Conservation (phyloP, 2,113 vertebrate genomes). For the Sander vitreus region DNA sequence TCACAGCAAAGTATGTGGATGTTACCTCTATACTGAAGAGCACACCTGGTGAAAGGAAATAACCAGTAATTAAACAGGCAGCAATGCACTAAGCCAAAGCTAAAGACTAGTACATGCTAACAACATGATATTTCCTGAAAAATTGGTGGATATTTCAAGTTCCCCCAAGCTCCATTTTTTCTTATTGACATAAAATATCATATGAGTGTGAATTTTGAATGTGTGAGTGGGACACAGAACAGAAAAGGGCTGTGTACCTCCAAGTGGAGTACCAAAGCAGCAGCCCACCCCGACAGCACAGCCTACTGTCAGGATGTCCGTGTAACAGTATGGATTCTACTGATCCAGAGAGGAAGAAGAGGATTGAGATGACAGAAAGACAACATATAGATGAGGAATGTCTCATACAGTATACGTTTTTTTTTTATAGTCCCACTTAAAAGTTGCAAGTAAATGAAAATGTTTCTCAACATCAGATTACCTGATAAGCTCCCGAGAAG, state of each 20-base stretch:
- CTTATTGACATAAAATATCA: background rate
- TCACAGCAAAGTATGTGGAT: constrained; percentile 96
- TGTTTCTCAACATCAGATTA: constrained; percentile 79
- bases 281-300: constrained; percentile 97
- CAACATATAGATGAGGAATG: constrained; percentile 5
- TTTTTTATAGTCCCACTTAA: background rate
- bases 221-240: background rate
- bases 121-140: background rate
- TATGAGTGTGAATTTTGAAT: background rate
- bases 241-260: constrained; percentile 85
- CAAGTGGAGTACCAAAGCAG: constrained; percentile 97
- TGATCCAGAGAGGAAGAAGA: constrained; percentile 78
- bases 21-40: constrained; percentile 95
- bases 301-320: constrained; percentile 96
- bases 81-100: background rate
- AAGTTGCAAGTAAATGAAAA: background rate
- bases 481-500: constrained; percentile 93
- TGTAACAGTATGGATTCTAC: constrained; percentile 98
- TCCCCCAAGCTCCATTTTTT: background rate
- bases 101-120: background rate
- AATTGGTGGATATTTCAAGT: background rate
- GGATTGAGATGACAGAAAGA: background rate
- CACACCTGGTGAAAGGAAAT: constrained; percentile 64
- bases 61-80: background rate
- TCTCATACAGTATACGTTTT: background rate